Base-by-base conservation (phyloP, 2,113 vertebrate genomes). In the Alligator mississippiensis region DNA sequence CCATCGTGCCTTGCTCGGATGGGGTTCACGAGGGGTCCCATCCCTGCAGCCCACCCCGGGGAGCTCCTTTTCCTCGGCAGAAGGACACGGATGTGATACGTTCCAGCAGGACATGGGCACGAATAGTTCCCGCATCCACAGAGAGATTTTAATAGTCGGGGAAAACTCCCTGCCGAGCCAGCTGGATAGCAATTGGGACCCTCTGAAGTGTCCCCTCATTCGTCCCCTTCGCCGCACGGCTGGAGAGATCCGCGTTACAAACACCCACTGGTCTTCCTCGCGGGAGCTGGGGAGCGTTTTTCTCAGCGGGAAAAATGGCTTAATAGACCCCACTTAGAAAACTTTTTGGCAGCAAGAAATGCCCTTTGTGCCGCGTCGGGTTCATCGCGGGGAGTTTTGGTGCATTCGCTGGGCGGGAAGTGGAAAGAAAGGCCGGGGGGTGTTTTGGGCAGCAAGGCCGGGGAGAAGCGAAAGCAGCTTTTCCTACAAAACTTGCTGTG, bases 31-130 rank as follows among this genome's bases (percentile, higher is more conserved):
- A 47, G 7, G 47, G 47, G 47, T 47, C 47, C 47, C 47, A 7
- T 47, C 47, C 47, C 47, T 47, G 47, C 47, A 47, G 47, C 47
- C 47, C 47, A 47, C 47, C 47, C 47, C 47, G 9, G 11, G 61
- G 61, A 62, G 11, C 62, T 5, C 25, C 25, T 27, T 25, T 5
- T 27, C 12, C 62, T 63, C 5, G 6, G n/a, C 10, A n/a, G 66
- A 68, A 68, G n/a, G 66, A 34, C 66, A 68, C 9, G 2, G 21
- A 30, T 0, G 0, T 62, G 63, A n/a, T 6, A 57, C 54, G 34
- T 85, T 66, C 0, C 0, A 55, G 61, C 72, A 66, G 66, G 66
- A 18, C 72, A 5, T 8, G 16, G 47, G 14, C 7, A 5, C 61
- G 9, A 2, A 1, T 66, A 75, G 74, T 84, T 91, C 47, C 57